Conservation (phyloP, 30 jellyfish, hydroid and myxozoan species). For the Pelagia noctiluca region DNA sequence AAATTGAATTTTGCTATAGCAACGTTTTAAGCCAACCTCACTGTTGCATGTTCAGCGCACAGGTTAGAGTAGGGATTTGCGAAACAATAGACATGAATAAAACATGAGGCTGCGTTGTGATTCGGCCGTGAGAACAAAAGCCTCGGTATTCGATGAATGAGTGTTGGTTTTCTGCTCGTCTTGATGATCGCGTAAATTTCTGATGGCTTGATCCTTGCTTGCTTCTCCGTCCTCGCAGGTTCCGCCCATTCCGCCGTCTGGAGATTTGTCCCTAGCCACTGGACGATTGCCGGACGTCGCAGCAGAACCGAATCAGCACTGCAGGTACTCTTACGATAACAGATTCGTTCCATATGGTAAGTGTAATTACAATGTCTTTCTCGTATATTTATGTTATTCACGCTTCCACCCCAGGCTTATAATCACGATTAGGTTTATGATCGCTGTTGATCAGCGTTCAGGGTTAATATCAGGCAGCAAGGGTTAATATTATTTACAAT, state of each 20-base stretch:
- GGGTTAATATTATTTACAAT: not conserved
- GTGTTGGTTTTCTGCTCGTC: conserved; percentile 73
- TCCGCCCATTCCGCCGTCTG: conserved; percentile 55
- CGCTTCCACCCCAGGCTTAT: not conserved
- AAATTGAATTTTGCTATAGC: too few relatives aligned
- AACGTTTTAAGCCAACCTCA: too few relatives aligned
- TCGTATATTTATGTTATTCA: not conserved
- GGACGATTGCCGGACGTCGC: conserved; percentile 76
- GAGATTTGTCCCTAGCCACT: conserved; percentile 60
- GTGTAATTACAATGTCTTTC: conserved; percentile 4
- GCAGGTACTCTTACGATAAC: not conserved
- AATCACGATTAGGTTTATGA: not conserved
- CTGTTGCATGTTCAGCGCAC: too few relatives aligned
- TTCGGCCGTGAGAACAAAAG: conserved; percentile 71
- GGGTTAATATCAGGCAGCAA: not conserved
- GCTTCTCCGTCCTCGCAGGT: conserved; percentile 15
- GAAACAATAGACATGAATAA: conserved; percentile 73
- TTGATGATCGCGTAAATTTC: conserved; percentile 50
- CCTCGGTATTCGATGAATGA: conserved; percentile 88
- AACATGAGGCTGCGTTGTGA: conserved; percentile 72
- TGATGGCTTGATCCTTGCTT: conserved; percentile 56
- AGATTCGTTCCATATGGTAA: conserved; percentile 62
- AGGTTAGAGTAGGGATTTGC: conserved; percentile 43
- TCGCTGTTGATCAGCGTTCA: not conserved
- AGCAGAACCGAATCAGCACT: not conserved